Percentiles rank a stretch among this genome's conserved stretches.
Conservation (phyloP, 2,113 vertebrate species). For the Cyprinus carpio region DNA sequence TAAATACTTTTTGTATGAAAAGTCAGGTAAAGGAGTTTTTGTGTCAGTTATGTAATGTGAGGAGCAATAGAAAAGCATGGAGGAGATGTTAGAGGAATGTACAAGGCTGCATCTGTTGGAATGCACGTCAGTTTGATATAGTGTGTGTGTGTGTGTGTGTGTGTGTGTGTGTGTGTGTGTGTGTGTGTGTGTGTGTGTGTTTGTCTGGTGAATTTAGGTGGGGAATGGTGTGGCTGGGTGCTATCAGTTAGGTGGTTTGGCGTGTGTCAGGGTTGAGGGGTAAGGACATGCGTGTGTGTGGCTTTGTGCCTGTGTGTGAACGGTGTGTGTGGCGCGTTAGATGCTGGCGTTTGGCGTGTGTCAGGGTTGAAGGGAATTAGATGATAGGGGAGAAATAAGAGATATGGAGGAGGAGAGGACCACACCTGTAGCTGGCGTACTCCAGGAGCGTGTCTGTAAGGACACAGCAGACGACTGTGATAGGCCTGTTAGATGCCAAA, state of each 20-base stretch:
- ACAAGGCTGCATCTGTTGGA: slow-evolving; percentile 73
- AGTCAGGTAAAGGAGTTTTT: neutral
- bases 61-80: slow-evolving; percentile 19
- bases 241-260: slow-evolving; percentile 43
- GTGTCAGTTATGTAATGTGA: slow-evolving; percentile 15
- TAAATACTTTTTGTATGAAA: neutral
- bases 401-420: slow-evolving; percentile 60
- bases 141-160: slow-evolving; percentile 31
- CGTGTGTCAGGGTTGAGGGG: slow-evolving; percentile 52
- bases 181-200: slow-evolving; percentile 15
- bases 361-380: slow-evolving; percentile 76
- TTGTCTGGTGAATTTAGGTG: neutral
- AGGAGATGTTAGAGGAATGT: slow-evolving; percentile 63
- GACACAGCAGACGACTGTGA: slow-evolving; percentile 47
- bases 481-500: neutral
- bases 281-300: slow-evolving; percentile 38
- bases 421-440: slow-evolving; percentile 80
- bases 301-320: slow-evolving; percentile 36
- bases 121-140: slow-evolving; percentile 50
- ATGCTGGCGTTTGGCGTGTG: slow-evolving; percentile 54
- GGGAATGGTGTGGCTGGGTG: slow-evolving; percentile 27
- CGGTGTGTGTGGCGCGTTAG: slow-evolving; percentile 35
- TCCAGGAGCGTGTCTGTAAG: slow-evolving; percentile 75
- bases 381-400: slow-evolving; percentile 57
- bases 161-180: slow-evolving; percentile 12